These are phyloP conservation scores for Nematostella vectensis DNA, from an alignment of 92 coral and sea anemone genomes.

Conservation along the genomic window DNA sequence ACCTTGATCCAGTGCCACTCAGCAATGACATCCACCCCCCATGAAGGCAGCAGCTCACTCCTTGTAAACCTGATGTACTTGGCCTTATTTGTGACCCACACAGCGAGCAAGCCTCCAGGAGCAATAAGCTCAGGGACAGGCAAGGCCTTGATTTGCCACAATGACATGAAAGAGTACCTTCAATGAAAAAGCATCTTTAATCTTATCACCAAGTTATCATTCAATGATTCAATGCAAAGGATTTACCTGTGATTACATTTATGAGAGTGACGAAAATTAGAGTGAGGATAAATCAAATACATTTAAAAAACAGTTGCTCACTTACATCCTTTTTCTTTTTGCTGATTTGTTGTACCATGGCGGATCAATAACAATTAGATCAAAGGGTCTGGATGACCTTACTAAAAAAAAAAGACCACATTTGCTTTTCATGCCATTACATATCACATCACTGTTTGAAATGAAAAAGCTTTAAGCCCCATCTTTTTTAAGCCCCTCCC, in stretches of 20 bases:
- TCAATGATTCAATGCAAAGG: no score
- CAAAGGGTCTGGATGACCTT: conserved; percentile 31
- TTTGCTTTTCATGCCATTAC: background rate
- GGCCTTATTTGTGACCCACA: conserved; percentile 96
- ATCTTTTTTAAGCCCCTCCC: no score
- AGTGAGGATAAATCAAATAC: no score
- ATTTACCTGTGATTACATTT: no score
- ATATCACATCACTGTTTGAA: background rate
- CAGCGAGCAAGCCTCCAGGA: conserved; percentile 58
- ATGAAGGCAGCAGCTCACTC: conserved; percentile 76
- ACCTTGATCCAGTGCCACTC: conserved; percentile 99
- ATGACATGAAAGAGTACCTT: conserved; percentile 88
- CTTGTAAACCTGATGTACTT: conserved; percentile 79
- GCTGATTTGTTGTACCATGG: conserved; percentile 99
- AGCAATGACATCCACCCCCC: conserved; percentile 72
- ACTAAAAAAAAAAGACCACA: conserved; percentile 6
- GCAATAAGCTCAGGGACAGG: conserved; percentile 69
- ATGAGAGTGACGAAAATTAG: no score
- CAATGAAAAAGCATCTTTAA: background rate
- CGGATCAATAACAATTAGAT: conserved; percentile 79
- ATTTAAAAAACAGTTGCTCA: no score
- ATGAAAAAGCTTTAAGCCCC: background rate
- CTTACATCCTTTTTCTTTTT: conserved; percentile 83
- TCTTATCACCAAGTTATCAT: no score
- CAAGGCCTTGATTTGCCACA: conserved; percentile 88